Evolutionary conservation across 2,113 vertebrate genomes (phyloP).

Genomic region (Salvelinus namaycush): DNA sequence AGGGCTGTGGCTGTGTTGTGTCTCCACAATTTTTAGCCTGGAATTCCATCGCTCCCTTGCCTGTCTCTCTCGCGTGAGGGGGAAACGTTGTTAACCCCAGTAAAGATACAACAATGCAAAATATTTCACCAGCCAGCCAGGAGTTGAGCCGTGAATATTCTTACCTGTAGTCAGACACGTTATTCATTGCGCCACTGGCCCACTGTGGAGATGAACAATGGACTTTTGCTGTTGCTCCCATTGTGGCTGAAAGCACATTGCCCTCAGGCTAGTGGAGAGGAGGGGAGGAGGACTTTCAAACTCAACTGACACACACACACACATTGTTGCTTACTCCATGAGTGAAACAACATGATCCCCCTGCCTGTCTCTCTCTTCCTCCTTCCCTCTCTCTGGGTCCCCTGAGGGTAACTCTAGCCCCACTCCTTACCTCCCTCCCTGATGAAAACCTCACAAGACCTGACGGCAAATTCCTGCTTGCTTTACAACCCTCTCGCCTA

Average conservation of each 20-base stretch:
- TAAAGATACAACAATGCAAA: too few relatives aligned
- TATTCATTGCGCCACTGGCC: conserved; percentile 81
- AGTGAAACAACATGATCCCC: too few relatives aligned
- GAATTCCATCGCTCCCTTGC: background rate
- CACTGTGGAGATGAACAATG: background rate
- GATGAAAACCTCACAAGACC: conserved; percentile 55
- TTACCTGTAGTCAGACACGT: conserved; percentile 84
- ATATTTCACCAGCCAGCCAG: conserved; percentile 71
- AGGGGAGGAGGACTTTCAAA: too few relatives aligned
- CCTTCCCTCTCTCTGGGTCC: conserved; percentile 3
- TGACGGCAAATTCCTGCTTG: conserved; percentile 54
- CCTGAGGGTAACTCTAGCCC: conserved; percentile 32
- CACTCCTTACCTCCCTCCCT: conserved; percentile 45
- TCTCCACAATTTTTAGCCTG: background rate
- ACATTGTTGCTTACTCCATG: too few relatives aligned
- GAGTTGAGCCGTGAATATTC: conserved; percentile 79
- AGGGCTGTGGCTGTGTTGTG: too few relatives aligned
- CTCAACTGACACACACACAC: too few relatives aligned
- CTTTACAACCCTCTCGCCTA: conserved; percentile 57
- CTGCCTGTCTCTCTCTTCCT: background rate
- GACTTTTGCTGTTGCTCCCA: too few relatives aligned
- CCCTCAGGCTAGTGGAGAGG: too few relatives aligned
- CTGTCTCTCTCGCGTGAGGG: background rate
- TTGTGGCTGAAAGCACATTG: too few relatives aligned
- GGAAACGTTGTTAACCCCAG: too few relatives aligned